These are phyloP conservation scores for Bubo blakistoni DNA, from an alignment of 2,113 vertebrate genomes.

Conservation along the genomic window DNA sequence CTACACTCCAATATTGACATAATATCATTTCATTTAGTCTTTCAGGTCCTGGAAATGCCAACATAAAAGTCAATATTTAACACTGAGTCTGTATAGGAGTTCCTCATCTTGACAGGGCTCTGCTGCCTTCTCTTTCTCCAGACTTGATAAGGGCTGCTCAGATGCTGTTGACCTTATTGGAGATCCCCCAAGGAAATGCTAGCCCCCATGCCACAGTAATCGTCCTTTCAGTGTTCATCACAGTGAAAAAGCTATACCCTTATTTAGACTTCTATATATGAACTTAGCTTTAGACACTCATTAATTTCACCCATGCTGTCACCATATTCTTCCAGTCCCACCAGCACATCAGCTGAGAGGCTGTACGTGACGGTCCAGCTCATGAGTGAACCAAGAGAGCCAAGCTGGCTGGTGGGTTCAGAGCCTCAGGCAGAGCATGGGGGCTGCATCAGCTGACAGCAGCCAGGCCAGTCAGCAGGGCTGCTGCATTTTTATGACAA, in stretches of 20 bases:
- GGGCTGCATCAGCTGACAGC: neutral
- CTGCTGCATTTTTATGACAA: neutral
- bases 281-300: neutral
- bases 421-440: rapidly evolving
- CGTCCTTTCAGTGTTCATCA: neutral
- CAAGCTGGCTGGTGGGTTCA: rapidly evolving
- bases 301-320: neutral
- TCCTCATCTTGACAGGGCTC: neutral
- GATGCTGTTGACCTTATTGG: neutral
- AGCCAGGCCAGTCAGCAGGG: neutral
- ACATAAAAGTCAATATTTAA: conserved; percentile 4
- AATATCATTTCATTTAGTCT: neutral
- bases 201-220: neutral
- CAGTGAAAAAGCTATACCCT: neutral
- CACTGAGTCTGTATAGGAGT: neutral
- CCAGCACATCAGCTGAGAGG: neutral
- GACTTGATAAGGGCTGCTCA: neutral
- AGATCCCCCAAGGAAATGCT: neutral
- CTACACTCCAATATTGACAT: neutral
- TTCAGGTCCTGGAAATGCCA: neutral
- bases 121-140: neutral
- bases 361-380: no score
- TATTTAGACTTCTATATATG: neutral
- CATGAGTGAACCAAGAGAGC: neutral
- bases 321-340: neutral